Evolutionary conservation across 2,888 invertebrate species (phyloP).

Genomic region (Drosophila crucigera): DNA sequence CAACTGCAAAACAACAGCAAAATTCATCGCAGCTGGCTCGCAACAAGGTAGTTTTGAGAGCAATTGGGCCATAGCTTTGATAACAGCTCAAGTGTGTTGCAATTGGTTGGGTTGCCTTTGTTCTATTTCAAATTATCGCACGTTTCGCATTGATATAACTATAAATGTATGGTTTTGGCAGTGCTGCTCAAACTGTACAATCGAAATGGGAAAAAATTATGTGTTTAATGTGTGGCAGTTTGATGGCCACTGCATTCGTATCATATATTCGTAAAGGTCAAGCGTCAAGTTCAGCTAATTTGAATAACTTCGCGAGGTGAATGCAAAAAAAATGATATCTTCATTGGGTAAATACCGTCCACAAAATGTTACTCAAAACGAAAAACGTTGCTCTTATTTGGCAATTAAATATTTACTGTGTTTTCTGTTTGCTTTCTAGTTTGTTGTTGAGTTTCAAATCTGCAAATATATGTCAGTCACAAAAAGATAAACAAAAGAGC

Average conservation of each 20-base stretch:
- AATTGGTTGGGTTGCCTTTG: background rate
- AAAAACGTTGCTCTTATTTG: background rate
- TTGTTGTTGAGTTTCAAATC: constrained; percentile 1
- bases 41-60: constrained; percentile 15
- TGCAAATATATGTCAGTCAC: background rate
- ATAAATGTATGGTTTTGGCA: background rate
- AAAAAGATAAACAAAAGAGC: constrained; percentile 6
- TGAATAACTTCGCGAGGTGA: constrained; percentile 1
- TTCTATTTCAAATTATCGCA: background rate
- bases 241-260: constrained; percentile 27
- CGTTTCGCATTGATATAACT: background rate
- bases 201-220: background rate
- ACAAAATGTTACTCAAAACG: background rate
- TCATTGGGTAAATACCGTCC: constrained; percentile 2
- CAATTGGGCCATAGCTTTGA: constrained; percentile 27
- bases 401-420: background rate
- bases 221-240: constrained; percentile 28
- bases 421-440: background rate
- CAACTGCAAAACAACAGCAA: constrained; percentile 45
- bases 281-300: constrained; percentile 6
- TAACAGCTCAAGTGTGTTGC: constrained; percentile 12
- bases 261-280: constrained; percentile 37
- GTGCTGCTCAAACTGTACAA: background rate
- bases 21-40: background rate
- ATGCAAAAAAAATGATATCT: constrained; percentile 23